Percentiles rank a stretch among this genome's conserved stretches.
These are phyloP conservation scores for Apamea epomidion DNA, from an alignment of 2,888 invertebrate genomes.

Conservation along the genomic window DNA sequence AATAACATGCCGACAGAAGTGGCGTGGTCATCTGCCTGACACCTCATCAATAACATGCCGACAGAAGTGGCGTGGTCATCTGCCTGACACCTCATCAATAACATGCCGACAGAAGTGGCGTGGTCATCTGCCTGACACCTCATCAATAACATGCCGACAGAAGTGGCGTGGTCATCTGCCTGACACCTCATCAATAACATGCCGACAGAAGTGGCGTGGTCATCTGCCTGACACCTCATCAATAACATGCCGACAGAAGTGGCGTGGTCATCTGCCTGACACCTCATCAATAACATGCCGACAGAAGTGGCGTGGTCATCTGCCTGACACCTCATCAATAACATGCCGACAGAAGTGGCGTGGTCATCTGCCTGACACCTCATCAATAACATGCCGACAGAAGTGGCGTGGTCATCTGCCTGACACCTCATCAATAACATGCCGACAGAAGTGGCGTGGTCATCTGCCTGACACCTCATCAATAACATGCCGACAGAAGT, in stretches of 20 bases:
- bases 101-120: slow-evolving; percentile 23
- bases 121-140: slow-evolving; percentile 18
- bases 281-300: slow-evolving; percentile 39
- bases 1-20: slow-evolving; percentile 37
- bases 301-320: slow-evolving; percentile 27
- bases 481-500: slow-evolving; percentile 37
- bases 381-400: slow-evolving; percentile 44
- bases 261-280: slow-evolving; percentile 26
- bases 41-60: slow-evolving; percentile 39
- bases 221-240: slow-evolving; percentile 29
- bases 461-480: slow-evolving; percentile 29
- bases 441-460: slow-evolving; percentile 28
- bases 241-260: slow-evolving; percentile 37
- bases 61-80: slow-evolving; percentile 27
- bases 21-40: slow-evolving; percentile 26
- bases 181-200: slow-evolving; percentile 40
- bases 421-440: slow-evolving; percentile 40
- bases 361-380: slow-evolving; percentile 18
- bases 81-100: slow-evolving; percentile 43
- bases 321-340: slow-evolving; percentile 43
- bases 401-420: slow-evolving; percentile 27
- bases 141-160: slow-evolving; percentile 44
- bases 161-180: slow-evolving; percentile 27
- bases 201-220: slow-evolving; percentile 28
- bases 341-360: slow-evolving; percentile 23